Percentiles rank a stretch among this genome's conserved stretches.
Conservation (phyloP, 2,888 invertebrate species). For the Bembecia ichneumoniformis region DNA sequence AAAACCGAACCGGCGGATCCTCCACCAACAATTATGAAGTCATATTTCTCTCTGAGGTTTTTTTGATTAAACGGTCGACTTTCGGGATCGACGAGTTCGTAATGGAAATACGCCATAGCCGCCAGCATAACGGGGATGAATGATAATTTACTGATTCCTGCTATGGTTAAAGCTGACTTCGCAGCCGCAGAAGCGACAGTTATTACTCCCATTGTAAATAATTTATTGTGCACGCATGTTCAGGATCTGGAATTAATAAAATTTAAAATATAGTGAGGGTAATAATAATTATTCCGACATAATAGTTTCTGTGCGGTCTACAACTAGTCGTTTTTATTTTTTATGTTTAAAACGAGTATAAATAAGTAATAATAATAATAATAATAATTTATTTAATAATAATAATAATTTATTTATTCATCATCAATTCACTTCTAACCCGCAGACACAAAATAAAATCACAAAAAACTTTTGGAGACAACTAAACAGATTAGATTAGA, state of each 20-base stretch:
- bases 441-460: too few relatives aligned
- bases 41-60: conserved; percentile 78
- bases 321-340: too few relatives aligned
- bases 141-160: conserved; percentile 80
- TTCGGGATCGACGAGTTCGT: conserved; percentile 88
- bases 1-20: conserved; percentile 89
- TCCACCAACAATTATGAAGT: conserved; percentile 86
- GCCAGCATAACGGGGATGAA: conserved; percentile 83
- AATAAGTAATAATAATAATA: too few relatives aligned
- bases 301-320: too few relatives aligned
- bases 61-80: conserved; percentile 81
- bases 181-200: conserved; percentile 76
- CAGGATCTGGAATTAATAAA: conserved; percentile 21
- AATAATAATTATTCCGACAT: too few relatives aligned
- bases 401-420: too few relatives aligned
- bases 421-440: too few relatives aligned
- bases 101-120: conserved; percentile 85
- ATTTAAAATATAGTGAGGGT: too few relatives aligned
- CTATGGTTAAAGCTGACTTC: conserved; percentile 79
- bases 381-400: too few relatives aligned
- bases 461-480: too few relatives aligned
- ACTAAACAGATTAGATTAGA: too few relatives aligned
- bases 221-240: conserved; percentile 12
- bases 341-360: too few relatives aligned
- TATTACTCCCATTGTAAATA: conserved; percentile 43